Evolutionary conservation across 1,140 invertebrate species (phyloP), one percentile per base, ranked within the genome.

Genomic region (Leptopilina clavipes): DNA sequence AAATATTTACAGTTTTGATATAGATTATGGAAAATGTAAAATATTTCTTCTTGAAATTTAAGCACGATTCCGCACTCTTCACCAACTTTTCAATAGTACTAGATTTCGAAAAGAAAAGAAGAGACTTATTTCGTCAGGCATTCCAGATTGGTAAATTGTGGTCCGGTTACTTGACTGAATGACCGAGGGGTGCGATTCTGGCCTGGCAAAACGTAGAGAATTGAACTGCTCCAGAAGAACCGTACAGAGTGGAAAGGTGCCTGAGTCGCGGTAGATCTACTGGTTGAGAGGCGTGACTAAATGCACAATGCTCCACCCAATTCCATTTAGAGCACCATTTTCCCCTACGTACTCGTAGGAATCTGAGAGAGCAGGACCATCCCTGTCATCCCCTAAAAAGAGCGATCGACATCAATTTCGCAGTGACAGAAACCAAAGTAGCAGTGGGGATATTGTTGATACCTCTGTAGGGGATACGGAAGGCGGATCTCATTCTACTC

Each of bases 401-500:
- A 45, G 40, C 37, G 19, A 44, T 71, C 43, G 14, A 73, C 71
- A 19, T 73, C 71, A 17, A 73, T 48, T 73, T 40, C 54, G n/a
- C 31, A 65, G 25, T 65, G 59, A 65, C 59, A 65, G 59, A 65
- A 22, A 18, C 19, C 17, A 59, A 10, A 22, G 54, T 18, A 59
- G 54, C 31, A 74, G 54, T 37, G 54, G 52, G 11, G 73, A 44
- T 65, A 74, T 43, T 43, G 54, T 54, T 37, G 31, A 25, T 25
- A 25, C 18, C n/a, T 9, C 48, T 43, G n/a, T 18, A 65, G 37
- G 25, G 40, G 37, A 18, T 44, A 70, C 31, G 31, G 48, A 65
- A 65, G 44, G 48, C 48, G 48, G 71, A 72, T 72, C 59, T 65
- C 22, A 65, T 65, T 65, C 59, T 65, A 65, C 48, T n/a, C 48